These are phyloP conservation scores for Ernsta delagoae DNA, from an alignment of 2,888 invertebrate genomes.

Conservation along the genomic window DNA sequence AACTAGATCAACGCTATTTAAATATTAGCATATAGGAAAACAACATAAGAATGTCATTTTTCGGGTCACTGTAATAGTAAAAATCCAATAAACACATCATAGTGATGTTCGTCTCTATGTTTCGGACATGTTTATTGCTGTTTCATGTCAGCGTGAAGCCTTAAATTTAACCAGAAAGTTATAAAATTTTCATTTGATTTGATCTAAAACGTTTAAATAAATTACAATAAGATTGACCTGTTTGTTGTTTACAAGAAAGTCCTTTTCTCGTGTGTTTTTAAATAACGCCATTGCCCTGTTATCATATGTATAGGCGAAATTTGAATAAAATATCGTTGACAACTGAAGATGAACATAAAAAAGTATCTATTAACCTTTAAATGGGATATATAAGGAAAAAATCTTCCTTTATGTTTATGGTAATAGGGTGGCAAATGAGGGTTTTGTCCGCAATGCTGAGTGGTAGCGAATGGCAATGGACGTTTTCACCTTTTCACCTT, in stretches of 20 bases:
- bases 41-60: conserved; percentile 12
- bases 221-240: conserved; percentile 3
- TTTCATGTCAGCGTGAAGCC: conserved; percentile 23
- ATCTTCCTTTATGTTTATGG: conserved; percentile 7
- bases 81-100: conserved; percentile 25
- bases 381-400: background rate
- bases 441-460: background rate
- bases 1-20: conserved; percentile 24
- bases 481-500: conserved; percentile 4
- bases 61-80: conserved; percentile 32
- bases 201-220: conserved; percentile 10
- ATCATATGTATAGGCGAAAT: conserved; percentile 23
- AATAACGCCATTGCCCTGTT: conserved; percentile 20
- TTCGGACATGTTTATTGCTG: conserved; percentile 25
- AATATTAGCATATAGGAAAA: conserved; percentile 28
- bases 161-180: conserved; percentile 15
- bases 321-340: conserved; percentile 26
- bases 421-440: conserved; percentile 6
- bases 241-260: conserved; percentile 26
- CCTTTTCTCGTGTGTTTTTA: conserved; percentile 18
- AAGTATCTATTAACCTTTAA: conserved; percentile 10
- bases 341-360: conserved; percentile 12
- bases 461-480: background rate
- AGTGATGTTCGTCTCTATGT: conserved; percentile 21
- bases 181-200: conserved; percentile 3